phyloP scores from a whole-genome alignment of 2,888 invertebrate genomes.

The Petrolisthes cinctipes region DNA sequence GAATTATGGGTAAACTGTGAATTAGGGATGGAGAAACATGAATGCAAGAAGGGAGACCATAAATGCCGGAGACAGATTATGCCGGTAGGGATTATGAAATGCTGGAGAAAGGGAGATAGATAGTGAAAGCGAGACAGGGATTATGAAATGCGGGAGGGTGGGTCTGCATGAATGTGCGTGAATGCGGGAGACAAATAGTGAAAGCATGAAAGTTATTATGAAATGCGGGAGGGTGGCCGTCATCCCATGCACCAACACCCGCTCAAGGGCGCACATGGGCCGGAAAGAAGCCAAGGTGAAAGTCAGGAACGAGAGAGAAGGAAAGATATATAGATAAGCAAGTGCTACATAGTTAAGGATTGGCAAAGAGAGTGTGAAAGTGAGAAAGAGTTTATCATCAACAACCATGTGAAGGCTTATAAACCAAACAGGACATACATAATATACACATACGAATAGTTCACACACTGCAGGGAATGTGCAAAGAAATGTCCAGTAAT shows the following conservation, averaged over 20 bases:
- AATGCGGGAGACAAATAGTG: too few species aligned
- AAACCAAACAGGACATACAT: not conserved
- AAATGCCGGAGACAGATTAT: too few species aligned
- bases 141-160: too few species aligned
- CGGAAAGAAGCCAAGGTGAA: slow-evolving; percentile 22
- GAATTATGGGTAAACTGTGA: too few species aligned
- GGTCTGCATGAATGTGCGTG: too few species aligned
- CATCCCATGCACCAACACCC: slow-evolving; percentile 22
- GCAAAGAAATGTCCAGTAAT: too few species aligned
- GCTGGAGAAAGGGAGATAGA: not conserved
- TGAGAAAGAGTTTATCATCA: not conserved
- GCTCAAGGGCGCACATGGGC: slow-evolving; percentile 23
- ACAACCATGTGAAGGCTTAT: not conserved
- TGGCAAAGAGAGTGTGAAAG: not conserved
- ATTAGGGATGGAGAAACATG: too few species aligned
- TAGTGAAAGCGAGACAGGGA: not conserved
- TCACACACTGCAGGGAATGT: too few species aligned
- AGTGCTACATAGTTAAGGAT: not conserved
- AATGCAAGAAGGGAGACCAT: too few species aligned
- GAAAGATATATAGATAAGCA: not conserved
- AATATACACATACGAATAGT: not conserved
- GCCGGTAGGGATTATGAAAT: not conserved
- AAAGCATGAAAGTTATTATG: too few species aligned
- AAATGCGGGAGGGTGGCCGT: not conserved
- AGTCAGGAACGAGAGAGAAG: not conserved